These are phyloP conservation scores for Drosophila colorata DNA, from an alignment of 2,888 invertebrate species.

Conservation along the genomic window DNA sequence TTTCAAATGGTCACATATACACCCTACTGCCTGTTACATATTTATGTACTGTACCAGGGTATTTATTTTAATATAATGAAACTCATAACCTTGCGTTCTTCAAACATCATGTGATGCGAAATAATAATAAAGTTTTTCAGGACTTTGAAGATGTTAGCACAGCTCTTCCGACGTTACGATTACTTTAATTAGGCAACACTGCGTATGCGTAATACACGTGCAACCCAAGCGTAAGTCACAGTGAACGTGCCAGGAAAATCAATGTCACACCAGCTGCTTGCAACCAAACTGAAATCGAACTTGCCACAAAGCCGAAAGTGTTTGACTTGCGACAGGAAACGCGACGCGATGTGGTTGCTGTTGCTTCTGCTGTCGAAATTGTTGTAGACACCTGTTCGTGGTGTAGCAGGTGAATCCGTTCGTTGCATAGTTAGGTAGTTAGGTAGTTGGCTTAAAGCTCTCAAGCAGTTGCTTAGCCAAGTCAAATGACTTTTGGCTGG, in stretches of 20 bases:
- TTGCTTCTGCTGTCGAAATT: background rate
- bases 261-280: slow-evolving; percentile 24
- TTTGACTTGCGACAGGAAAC: slow-evolving; percentile 42
- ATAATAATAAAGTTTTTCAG: slow-evolving; percentile 38
- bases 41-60: too few species aligned
- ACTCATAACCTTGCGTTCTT: slow-evolving; percentile 23
- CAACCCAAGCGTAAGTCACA: slow-evolving; percentile 9
- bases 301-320: slow-evolving; percentile 12
- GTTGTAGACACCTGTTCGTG: slow-evolving; percentile 50
- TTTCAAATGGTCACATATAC: too few species aligned
- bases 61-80: background rate
- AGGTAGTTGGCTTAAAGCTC: slow-evolving; percentile 42
- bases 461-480: slow-evolving; percentile 49
- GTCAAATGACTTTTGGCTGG: slow-evolving; percentile 16
- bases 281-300: slow-evolving; percentile 40
- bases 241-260: slow-evolving; percentile 54
- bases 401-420: slow-evolving; percentile 17
- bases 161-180: slow-evolving; percentile 33
- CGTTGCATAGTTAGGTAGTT: slow-evolving; percentile 3
- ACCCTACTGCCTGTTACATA: too few species aligned
- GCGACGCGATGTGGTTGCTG: slow-evolving; percentile 2
- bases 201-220: slow-evolving; percentile 59
- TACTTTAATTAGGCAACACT: slow-evolving; percentile 64
- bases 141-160: slow-evolving; percentile 40
- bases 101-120: slow-evolving; percentile 27